These are phyloP conservation scores for Platysternon megacephalum DNA, from an alignment of 2,113 vertebrate species.

Conservation along the genomic window DNA sequence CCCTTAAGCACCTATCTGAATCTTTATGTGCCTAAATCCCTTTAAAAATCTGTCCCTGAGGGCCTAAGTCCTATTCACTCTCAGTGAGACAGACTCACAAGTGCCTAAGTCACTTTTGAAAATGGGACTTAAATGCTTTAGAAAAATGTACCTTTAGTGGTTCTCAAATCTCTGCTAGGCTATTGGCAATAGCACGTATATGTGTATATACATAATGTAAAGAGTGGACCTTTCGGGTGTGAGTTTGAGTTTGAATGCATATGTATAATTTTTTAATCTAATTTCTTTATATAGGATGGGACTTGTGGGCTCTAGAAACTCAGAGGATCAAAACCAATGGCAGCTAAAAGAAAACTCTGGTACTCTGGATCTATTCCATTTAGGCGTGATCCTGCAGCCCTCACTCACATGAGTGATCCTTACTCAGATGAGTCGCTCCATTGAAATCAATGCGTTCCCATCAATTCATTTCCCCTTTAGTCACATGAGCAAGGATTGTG, in stretches of 20 bases:
- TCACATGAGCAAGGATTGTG: background rate
- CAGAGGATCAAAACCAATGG: background rate
- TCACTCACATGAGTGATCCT: background rate
- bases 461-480: background rate
- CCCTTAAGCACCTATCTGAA: background rate
- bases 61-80: background rate
- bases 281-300: background rate
- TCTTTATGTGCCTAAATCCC: background rate
- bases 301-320: background rate
- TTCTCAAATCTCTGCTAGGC: background rate
- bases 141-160: background rate
- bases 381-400: background rate
- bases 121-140: background rate
- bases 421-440: background rate
- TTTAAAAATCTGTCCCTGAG: background rate
- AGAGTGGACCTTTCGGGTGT: background rate
- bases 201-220: background rate
- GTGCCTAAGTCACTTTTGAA: background rate
- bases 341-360: background rate
- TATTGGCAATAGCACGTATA: background rate
- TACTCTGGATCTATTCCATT: background rate
- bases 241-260: rapidly evolving
- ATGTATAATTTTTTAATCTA: background rate
- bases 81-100: background rate
- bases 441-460: background rate